Evolutionary conservation across 2,888 invertebrate genomes (phyloP).

Genomic region (Scotopteryx bipunctaria): DNA sequence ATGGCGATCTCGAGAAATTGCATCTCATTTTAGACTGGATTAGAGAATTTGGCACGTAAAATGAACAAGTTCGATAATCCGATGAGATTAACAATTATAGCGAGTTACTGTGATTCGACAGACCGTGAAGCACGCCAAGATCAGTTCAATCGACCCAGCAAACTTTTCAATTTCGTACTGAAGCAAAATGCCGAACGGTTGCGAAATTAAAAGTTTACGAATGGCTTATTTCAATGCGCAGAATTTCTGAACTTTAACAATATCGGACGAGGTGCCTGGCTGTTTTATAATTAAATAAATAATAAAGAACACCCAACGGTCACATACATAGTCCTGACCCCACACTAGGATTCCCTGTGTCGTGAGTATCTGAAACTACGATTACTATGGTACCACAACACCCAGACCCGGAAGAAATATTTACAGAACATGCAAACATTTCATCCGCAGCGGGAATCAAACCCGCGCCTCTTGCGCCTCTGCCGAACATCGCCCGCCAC

Average conservation of each 20-base stretch:
- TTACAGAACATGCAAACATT: too few species aligned
- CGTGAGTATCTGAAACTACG: too few species aligned
- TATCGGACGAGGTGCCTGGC: too few species aligned
- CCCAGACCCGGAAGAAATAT: too few species aligned
- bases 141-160: constrained; percentile 20
- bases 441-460: too few species aligned
- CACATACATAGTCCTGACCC: too few species aligned
- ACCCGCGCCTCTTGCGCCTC: too few species aligned
- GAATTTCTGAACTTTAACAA: constrained; percentile 1
- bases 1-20: constrained; percentile 1
- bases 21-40: constrained; percentile 11
- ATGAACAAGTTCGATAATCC: constrained; percentile 18
- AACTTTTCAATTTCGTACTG: constrained; percentile 23
- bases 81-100: constrained; percentile 18
- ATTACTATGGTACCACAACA: too few species aligned
- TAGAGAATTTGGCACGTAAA: constrained; percentile 13
- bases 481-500: too few species aligned
- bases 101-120: constrained; percentile 17
- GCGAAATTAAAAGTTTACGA: not conserved
- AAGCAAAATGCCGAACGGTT: not conserved
- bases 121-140: constrained; percentile 29
- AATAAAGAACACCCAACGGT: too few species aligned
- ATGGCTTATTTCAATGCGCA: not conserved
- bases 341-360: too few species aligned
- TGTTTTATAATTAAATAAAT: too few species aligned